Evolutionary conservation across 2,113 vertebrate species (phyloP).

Genomic region (Agapornis roseicollis): DNA sequence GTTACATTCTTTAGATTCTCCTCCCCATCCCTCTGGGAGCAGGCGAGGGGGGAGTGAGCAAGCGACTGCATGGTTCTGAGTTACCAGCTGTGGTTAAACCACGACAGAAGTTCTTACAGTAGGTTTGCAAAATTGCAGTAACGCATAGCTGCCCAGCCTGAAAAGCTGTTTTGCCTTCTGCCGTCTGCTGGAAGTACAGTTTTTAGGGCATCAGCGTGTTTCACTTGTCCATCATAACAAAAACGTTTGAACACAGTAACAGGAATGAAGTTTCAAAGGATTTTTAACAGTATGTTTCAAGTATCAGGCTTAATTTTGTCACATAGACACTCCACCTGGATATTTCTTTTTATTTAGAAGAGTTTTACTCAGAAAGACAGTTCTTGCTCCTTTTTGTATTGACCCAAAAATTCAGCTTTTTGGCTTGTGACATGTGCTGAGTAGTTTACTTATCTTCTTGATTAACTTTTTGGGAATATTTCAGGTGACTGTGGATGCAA

Average conservation of each 20-base stretch:
- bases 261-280: neutral
- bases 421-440: neutral
- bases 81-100: neutral
- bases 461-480: neutral
- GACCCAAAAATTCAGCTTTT: neutral
- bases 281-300: neutral
- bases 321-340: neutral
- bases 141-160: neutral
- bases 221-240: neutral
- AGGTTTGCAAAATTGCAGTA: neutral
- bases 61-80: neutral
- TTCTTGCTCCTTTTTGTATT: neutral
- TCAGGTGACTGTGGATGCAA: neutral
- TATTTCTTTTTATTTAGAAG: neutral
- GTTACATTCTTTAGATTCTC: too few species aligned
- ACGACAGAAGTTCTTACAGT: neutral
- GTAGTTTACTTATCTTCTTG: neutral
- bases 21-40: too few species aligned
- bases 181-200: neutral
- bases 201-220: neutral
- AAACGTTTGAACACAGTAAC: neutral
- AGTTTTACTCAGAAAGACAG: neutral
- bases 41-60: neutral
- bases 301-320: neutral
- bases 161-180: constrained; percentile 18